phyloP scores from a whole-genome alignment of 2,113 vertebrate genomes.

The Epinephelus lanceolatus region DNA sequence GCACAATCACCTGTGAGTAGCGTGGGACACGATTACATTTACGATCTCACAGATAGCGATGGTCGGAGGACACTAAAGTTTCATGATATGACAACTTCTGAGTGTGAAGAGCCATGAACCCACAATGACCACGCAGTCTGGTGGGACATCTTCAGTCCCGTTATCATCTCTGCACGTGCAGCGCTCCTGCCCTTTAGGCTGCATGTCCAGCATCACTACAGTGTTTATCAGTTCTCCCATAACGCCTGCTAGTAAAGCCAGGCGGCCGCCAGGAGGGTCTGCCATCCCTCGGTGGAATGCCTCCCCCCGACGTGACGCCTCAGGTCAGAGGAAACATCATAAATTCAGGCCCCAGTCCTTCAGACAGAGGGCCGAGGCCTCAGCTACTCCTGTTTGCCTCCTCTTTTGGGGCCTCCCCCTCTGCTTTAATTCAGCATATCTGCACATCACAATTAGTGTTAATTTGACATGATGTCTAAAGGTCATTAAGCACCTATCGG shows the following conservation, averaged over 20 bases:
- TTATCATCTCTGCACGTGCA: too few relatives aligned
- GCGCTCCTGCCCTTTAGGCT: conserved; percentile 14
- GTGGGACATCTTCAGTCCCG: not conserved
- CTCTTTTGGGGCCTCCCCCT: conserved; percentile 88
- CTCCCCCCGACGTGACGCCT: conserved; percentile 79
- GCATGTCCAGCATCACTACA: conserved; percentile 58
- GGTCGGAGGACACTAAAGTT: not conserved
- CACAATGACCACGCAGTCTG: not conserved
- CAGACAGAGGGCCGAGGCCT: conserved; percentile 84
- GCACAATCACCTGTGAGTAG: conserved; percentile 79
- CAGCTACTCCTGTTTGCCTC: conserved; percentile 83
- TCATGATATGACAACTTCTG: not conserved
- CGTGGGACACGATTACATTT: conserved; percentile 53
- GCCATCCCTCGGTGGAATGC: conserved; percentile 88
- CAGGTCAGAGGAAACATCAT: conserved; percentile 89
- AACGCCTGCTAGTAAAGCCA: conserved; percentile 87
- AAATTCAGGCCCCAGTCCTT: conserved; percentile 88
- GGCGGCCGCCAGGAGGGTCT: conserved; percentile 84
- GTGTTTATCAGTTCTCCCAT: conserved; percentile 73
- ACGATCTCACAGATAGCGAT: not conserved
- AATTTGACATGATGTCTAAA: conserved; percentile 85
- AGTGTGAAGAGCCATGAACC: not conserved
- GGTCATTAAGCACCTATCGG: conserved; percentile 16
- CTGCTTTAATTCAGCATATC: conserved; percentile 89
- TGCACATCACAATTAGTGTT: conserved; percentile 85